phyloP scores from a whole-genome alignment of 1,140 invertebrate genomes.

The Phymastichus coffea region DNA sequence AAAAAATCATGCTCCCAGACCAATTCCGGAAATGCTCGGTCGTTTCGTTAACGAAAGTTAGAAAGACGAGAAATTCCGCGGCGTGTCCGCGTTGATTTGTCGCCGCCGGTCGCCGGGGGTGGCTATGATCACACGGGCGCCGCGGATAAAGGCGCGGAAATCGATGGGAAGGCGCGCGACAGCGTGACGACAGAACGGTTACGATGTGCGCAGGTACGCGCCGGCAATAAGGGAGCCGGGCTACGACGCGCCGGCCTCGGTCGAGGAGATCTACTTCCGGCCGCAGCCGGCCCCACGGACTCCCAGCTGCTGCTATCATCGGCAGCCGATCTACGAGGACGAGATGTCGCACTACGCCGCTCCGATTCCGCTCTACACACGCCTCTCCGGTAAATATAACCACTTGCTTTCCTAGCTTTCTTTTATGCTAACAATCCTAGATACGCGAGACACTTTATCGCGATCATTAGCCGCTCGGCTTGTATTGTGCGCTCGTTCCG shows the following conservation, averaged over 20 bases:
- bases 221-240: slow-evolving; percentile 43
- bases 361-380: slow-evolving; percentile 44
- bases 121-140: no score
- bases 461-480: not conserved
- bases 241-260: slow-evolving; percentile 46
- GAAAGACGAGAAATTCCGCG: not conserved
- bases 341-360: slow-evolving; percentile 45
- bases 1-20: no score
- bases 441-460: no score
- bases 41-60: not conserved
- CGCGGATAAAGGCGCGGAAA: no score
- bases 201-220: slow-evolving; percentile 39
- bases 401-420: no score
- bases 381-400: slow-evolving; percentile 50
- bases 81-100: no score
- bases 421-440: no score
- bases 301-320: slow-evolving; percentile 43
- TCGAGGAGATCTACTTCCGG: slow-evolving; percentile 48
- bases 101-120: no score
- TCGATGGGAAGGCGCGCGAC: no score
- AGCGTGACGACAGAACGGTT: no score
- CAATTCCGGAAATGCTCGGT: no score
- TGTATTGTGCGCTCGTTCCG: not conserved
- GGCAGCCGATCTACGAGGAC: slow-evolving; percentile 49
- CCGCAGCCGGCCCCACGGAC: no score